Evolutionary conservation across 1,140 invertebrate species (phyloP).

Genomic region (Dreissena polymorpha): DNA sequence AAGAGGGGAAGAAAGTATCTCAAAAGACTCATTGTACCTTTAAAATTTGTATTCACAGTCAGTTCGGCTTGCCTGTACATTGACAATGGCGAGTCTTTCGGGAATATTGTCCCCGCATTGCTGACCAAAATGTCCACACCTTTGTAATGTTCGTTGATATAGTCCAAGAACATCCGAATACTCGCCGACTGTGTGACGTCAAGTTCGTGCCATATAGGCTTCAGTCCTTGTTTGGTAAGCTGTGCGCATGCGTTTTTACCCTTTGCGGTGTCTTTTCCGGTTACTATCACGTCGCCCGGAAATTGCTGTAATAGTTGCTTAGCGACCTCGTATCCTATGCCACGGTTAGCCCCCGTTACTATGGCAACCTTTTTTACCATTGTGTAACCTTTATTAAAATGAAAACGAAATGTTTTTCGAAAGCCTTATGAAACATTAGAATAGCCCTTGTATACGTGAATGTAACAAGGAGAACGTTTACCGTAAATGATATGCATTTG

Average conservation of each 20-base stretch:
- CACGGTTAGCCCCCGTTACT: slow-evolving; percentile 57
- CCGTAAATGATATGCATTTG: too few species aligned
- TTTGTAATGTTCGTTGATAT: slow-evolving; percentile 84
- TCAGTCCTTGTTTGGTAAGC: slow-evolving; percentile 81
- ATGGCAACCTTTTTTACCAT: slow-evolving; percentile 54
- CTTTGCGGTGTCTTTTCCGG: slow-evolving; percentile 81
- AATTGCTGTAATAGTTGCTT: slow-evolving; percentile 42
- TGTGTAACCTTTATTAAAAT: neutral
- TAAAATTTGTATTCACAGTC: slow-evolving; percentile 47
- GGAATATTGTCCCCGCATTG: slow-evolving; percentile 90
- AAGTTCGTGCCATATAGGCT: slow-evolving; percentile 85
- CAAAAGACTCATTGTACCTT: slow-evolving; percentile 49
- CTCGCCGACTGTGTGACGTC: slow-evolving; percentile 85
- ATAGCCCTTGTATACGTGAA: too few species aligned
- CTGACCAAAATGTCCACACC: slow-evolving; percentile 91
- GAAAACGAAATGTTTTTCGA: neutral
- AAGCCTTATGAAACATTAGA: neutral
- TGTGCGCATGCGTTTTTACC: slow-evolving; percentile 83
- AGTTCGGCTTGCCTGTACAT: slow-evolving; percentile 40
- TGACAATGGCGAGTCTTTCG: slow-evolving; percentile 78
- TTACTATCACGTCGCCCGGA: slow-evolving; percentile 45
- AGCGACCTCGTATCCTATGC: slow-evolving; percentile 45
- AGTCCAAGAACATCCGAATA: slow-evolving; percentile 82
- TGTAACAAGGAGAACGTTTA: too few species aligned
- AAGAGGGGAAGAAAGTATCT: slow-evolving; percentile 46